Conservation (phyloP, 2,888 invertebrate genomes). For the Agriopis aurantiaria region DNA sequence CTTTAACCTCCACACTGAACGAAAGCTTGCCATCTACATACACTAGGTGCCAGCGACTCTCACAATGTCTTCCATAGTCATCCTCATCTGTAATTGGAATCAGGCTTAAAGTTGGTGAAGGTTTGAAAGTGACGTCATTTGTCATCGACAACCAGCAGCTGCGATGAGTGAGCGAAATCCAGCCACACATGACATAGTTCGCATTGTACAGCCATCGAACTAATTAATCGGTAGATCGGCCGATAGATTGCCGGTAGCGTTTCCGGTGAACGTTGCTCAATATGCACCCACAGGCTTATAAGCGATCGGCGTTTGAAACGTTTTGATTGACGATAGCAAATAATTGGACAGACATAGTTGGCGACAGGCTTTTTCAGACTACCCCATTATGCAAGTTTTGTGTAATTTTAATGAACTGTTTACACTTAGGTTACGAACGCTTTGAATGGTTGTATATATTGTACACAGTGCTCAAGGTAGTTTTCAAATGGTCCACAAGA, state of each 20-base stretch:
- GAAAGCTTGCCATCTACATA: too few species aligned
- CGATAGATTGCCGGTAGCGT: conserved; percentile 81
- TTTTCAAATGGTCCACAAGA: background rate
- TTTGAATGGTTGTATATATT: background rate
- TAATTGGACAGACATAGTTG: conserved; percentile 61
- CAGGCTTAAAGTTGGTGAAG: conserved; percentile 10
- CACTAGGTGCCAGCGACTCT: too few species aligned
- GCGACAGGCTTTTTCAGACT: conserved; percentile 25
- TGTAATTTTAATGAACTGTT: background rate
- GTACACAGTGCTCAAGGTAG: background rate
- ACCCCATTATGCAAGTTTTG: background rate
- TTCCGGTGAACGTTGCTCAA: conserved; percentile 84
- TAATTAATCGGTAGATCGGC: conserved; percentile 84
- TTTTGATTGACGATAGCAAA: conserved; percentile 78
- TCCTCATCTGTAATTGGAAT: too few species aligned
- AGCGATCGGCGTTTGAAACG: conserved; percentile 63
- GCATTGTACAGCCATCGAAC: conserved; percentile 80
- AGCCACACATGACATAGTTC: conserved; percentile 73
- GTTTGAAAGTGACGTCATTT: conserved; percentile 57
- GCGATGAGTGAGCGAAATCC: conserved; percentile 81
- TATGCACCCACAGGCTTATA: conserved; percentile 72
- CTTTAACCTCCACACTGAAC: too few species aligned
- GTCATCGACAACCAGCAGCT: conserved; percentile 72
- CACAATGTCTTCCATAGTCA: too few species aligned
- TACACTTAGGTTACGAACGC: background rate